phyloP scores from a whole-genome alignment of 2,113 vertebrate genomes.

The Maylandia zebra region DNA sequence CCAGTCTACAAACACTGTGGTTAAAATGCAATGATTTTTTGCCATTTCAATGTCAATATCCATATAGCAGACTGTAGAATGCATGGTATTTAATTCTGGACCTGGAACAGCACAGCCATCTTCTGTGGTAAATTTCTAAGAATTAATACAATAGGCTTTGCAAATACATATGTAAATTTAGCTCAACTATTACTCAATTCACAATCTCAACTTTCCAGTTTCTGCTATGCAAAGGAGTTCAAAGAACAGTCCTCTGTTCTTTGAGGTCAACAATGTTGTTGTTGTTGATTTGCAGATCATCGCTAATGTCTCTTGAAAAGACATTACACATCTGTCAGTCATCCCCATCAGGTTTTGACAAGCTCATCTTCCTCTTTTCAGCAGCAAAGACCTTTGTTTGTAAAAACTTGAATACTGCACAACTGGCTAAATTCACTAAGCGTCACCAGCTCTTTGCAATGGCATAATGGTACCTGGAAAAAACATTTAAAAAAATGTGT shows the following conservation, averaged over 20 bases:
- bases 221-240: neutral
- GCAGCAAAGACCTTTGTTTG: neutral
- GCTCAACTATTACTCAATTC: neutral
- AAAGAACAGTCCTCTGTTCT: neutral
- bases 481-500: neutral
- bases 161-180: neutral
- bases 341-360: neutral
- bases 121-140: neutral
- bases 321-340: neutral
- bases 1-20: neutral
- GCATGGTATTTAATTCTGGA: neutral
- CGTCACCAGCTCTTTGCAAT: neutral
- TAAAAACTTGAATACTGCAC: neutral
- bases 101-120: neutral
- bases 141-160: neutral
- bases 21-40: neutral
- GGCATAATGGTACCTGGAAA: neutral
- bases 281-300: neutral
- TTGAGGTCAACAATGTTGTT: neutral
- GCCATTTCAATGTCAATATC: neutral
- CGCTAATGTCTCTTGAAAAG: neutral
- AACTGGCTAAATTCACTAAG: neutral
- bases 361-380: neutral
- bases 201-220: neutral
- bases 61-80: neutral